These are phyloP conservation scores for Sceliomorpha sp. DNA, from an alignment of 2,888 invertebrate genomes.

Conservation along the genomic window DNA sequence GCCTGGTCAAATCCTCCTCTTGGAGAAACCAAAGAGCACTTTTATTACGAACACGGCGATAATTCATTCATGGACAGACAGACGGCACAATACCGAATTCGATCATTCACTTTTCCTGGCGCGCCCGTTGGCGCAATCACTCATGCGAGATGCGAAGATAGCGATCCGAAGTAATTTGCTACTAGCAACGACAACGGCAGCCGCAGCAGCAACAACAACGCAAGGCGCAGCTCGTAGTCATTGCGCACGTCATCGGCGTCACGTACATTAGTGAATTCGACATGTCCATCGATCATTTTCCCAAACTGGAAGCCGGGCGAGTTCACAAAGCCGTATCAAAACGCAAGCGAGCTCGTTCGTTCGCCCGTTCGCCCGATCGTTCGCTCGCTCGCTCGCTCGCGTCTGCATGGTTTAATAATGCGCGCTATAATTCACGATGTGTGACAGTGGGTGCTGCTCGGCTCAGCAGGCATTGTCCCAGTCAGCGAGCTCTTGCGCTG, in stretches of 20 bases:
- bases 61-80: too few relatives aligned
- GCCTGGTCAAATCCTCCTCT: too few relatives aligned
- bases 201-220: too few relatives aligned
- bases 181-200: too few relatives aligned
- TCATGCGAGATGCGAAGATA: conserved; percentile 14
- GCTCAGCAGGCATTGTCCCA: conserved; percentile 68
- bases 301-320: conserved; percentile 27
- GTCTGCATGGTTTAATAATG: conserved; percentile 67
- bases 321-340: conserved; percentile 51
- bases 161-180: conserved; percentile 14
- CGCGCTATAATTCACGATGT: conserved; percentile 68
- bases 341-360: too few relatives aligned
- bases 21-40: too few relatives aligned
- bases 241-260: conserved; percentile 24
- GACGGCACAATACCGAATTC: neutral
- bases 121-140: conserved; percentile 7
- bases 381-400: conserved; percentile 27
- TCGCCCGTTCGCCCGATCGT: conserved; percentile 32
- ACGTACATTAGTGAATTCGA: conserved; percentile 28
- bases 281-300: conserved; percentile 34
- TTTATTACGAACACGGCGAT: too few relatives aligned
- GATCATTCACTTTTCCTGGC: conserved; percentile 22
- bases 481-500: conserved; percentile 39
- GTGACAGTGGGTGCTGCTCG: conserved; percentile 68
- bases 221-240: conserved; percentile 12